Conservation (phyloP, 2,797 vertebrate genomes). For the Pelobates cultripes region DNA sequence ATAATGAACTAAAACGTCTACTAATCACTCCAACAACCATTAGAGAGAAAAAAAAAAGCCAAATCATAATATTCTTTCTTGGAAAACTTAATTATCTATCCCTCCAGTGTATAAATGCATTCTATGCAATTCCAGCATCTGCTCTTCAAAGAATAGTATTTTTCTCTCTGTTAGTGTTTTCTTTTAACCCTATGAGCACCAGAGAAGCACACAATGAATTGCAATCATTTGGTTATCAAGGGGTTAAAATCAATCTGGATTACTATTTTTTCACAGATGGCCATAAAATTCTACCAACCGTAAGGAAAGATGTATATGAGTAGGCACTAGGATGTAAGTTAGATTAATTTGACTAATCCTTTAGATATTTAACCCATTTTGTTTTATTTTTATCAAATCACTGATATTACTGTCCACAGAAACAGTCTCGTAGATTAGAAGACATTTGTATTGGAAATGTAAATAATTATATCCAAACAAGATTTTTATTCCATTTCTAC, state of each 20-base stretch:
- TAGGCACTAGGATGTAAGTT: background rate
- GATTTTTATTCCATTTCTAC: background rate
- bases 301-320: background rate
- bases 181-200: background rate
- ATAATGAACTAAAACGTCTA: no score
- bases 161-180: background rate
- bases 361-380: background rate
- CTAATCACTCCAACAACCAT: no score
- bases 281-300: background rate
- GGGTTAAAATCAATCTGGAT: background rate
- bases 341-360: conserved; percentile 1
- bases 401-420: background rate
- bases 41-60: no score
- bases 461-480: background rate
- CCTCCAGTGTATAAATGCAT: no score
- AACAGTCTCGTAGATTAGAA: background rate
- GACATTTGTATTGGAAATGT: background rate
- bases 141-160: background rate
- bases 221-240: background rate
- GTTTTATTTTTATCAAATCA: background rate
- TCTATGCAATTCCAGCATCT: no score
- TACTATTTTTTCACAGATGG: conserved; percentile 1
- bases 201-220: background rate
- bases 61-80: no score
- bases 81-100: no score